Base-by-base conservation (phyloP, 2,797 vertebrate genomes). In the Leptatherina wallacei region DNA sequence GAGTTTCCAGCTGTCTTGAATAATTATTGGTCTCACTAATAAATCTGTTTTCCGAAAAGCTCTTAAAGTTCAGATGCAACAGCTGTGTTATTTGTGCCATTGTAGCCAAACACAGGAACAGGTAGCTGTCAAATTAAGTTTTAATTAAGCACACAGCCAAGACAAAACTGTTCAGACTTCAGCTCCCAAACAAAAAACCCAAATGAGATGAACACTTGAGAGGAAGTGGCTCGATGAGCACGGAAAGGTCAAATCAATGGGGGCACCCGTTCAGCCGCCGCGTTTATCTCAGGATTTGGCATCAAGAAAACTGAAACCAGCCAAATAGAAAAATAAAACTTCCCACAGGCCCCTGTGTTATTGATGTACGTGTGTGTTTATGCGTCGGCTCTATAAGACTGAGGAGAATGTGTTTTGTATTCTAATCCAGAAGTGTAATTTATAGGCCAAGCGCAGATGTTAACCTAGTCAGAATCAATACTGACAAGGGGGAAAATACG, bases 341-440 rank as follows among this genome's bases (percentile, higher is more conserved):
- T 82, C 62, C 69, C 33, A 51, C 42, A 16, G 66, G 14, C 10
- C 69, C 44, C 36, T 55, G 56, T 55, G 47, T 36, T 78, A 64
- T 62, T 64, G 69, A 70, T 78, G 52, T 33, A 7, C 44, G 14
- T 66, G 36, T 69, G 52, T 64, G 55, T 67, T 77, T 76, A 69
- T 61, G 29, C 47, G 52, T 49, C 12, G 8, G 54, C 54, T 71
- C 7, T 49, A 12, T 63, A 30, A 16, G 36, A 59, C 57, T 61
- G 56, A 22, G 22, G 6, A 33, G 40, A 40, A 73, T 65, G 66
- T 52, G 30, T 71, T 83, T 80, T 69, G 52, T 82, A 67, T 80
- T 84, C 54, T 52, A 62, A 77, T 68, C 36, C 49, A 74, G 38
- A 73, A 44, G 44, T 81, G 36, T 63, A 70, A 79, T 81, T 73